Evolutionary conservation across 2,888 invertebrate species (phyloP).

Genomic region (Bibio marci): DNA sequence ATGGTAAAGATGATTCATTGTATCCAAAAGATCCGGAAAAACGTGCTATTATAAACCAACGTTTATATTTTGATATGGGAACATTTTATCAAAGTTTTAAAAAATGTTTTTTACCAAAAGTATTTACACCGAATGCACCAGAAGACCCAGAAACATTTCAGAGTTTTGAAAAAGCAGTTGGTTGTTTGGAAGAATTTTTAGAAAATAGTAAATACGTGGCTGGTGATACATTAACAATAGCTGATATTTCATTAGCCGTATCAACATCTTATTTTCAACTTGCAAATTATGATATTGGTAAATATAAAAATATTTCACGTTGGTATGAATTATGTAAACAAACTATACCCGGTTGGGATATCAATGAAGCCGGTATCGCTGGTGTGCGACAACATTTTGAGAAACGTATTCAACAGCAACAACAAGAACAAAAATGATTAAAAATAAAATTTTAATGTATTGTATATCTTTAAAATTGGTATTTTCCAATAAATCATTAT

Average conservation of each 20-base stretch:
- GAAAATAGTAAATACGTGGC: conserved; percentile 46
- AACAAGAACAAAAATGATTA: no score
- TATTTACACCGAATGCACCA: conserved; percentile 33
- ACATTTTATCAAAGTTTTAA: conserved; percentile 44
- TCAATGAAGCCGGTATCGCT: background rate
- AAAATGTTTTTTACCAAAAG: conserved; percentile 42
- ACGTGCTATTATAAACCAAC: conserved; percentile 51
- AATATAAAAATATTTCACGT: conserved; percentile 4
- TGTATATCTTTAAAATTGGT: no score
- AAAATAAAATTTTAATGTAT: no score
- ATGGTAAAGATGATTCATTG: conserved; percentile 40
- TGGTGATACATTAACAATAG: conserved; percentile 46
- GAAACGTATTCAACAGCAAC: no score
- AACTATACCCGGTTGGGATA: background rate
- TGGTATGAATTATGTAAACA: conserved; percentile 4
- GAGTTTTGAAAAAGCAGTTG: conserved; percentile 42
- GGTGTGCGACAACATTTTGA: no score
- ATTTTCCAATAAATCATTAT: no score
- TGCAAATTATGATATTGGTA: conserved; percentile 37
- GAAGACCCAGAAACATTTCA: conserved; percentile 41
- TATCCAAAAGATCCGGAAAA: conserved; percentile 52
- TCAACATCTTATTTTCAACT: conserved; percentile 47
- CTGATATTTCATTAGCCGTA: conserved; percentile 46
- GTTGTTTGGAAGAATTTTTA: conserved; percentile 46
- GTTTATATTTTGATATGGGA: conserved; percentile 54